Evolutionary conservation across 2,888 invertebrate genomes (phyloP).

Genomic region (Enchytraeus crypticus): DNA sequence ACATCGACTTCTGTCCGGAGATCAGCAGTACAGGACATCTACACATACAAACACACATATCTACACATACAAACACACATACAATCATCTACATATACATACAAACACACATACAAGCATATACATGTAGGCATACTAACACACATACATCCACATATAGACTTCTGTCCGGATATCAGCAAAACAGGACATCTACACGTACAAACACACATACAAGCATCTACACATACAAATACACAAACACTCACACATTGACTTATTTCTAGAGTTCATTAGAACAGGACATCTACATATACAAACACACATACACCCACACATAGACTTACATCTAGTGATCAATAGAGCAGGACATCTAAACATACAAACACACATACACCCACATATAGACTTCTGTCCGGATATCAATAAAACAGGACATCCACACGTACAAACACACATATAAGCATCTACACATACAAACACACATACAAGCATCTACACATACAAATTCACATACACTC

Average conservation of each 20-base stretch:
- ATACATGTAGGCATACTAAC: not conserved
- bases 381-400: slow-evolving; percentile 56
- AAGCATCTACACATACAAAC: not conserved
- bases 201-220: not conserved
- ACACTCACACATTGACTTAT: not conserved
- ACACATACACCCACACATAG: not conserved
- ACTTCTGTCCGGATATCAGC: slow-evolving; percentile 61
- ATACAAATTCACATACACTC: slow-evolving; percentile 29
- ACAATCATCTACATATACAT: too few relatives aligned
- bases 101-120: slow-evolving; percentile 29
- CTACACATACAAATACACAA: not conserved
- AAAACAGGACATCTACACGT: slow-evolving; percentile 50
- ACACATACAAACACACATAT: not conserved
- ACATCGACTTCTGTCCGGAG: slow-evolving; percentile 56
- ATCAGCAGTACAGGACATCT: slow-evolving; percentile 58
- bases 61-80: not conserved
- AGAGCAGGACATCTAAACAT: too few relatives aligned
- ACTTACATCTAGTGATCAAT: too few relatives aligned
- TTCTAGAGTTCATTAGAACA: slow-evolving; percentile 55
- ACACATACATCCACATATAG: slow-evolving; percentile 54
- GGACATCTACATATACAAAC: slow-evolving; percentile 33
- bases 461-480: not conserved
- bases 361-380: too few relatives aligned
- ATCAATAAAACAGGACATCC: slow-evolving; percentile 58
- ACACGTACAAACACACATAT: not conserved